Evolutionary conservation across 2,797 vertebrate species (phyloP), one percentile per base, ranked within the genome.

Genomic region (Acrossocheilus fasciatus): DNA sequence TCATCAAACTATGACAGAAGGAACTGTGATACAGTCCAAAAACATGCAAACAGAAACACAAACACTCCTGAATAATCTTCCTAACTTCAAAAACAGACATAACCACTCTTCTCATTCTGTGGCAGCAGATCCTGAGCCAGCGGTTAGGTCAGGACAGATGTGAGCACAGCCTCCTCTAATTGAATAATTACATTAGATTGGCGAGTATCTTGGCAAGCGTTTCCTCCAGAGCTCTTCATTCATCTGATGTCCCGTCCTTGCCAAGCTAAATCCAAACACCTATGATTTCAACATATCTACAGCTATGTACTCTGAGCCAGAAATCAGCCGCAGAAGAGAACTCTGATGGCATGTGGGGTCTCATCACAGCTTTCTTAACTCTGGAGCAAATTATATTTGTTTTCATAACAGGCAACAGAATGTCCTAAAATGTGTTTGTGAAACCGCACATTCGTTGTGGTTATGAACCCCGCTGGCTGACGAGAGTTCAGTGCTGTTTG

Each of bases 101-200:
- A 83, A 83, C 50, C 41, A 34, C 50, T n/a, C 10, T 50, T 73
- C 52, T 73, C 18, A 54, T 70, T 69, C n/a, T 26, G 20, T 82
- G 59, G 47, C 50, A 76, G 39, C 52, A 86, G 70, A 73, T 57
- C 36, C 70, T 41, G 50, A 20, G 50, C 41, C 43, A 70, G 30
- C n/a, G 23, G 73, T 45, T 79, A 41, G 74, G 68, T 81, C 69
- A 72, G 75, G 43, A 83, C 74, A 87, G 64, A 62, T 87, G n/a
- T 82, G 66, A 68, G 36, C 30, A 69, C 81, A 72, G 50, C 59
- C 59, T 54, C 76, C 64, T 80, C 54, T 76, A 89, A 84, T 83
- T 43, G 23, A 86, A 82, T 75, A 62, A 81, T 79, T 90, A 30
- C 73, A 86, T 78, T 59, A 74, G 70, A 62, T 74, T 86, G 50